phyloP scores from a whole-genome alignment of 2,113 vertebrate species.

The Pelusios castaneus region DNA sequence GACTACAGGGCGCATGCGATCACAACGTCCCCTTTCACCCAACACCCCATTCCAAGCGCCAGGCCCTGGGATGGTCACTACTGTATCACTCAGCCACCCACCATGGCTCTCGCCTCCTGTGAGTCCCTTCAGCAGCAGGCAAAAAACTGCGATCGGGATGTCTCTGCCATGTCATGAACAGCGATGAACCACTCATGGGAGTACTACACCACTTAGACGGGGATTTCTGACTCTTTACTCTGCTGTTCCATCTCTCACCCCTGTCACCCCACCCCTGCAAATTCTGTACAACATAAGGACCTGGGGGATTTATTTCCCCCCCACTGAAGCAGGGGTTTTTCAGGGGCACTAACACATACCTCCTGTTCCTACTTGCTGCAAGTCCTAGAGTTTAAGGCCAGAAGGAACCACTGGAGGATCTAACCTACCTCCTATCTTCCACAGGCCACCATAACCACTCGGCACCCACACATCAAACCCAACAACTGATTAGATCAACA shows the following conservation, averaged over 20 bases:
- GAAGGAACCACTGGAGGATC: background rate
- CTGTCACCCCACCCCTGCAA: background rate
- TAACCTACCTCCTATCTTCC: background rate
- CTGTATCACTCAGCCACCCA: background rate
- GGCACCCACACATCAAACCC: background rate
- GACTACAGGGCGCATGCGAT: background rate
- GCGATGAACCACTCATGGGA: background rate
- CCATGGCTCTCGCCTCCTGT: background rate
- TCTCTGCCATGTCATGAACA: background rate
- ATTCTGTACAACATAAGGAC: fast-evolving
- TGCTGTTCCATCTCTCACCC: background rate
- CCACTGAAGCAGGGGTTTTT: background rate
- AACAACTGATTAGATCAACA: background rate
- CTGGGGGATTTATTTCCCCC: background rate
- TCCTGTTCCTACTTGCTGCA: slow-evolving; percentile 7
- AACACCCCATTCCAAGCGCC: background rate
- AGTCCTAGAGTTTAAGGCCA: background rate
- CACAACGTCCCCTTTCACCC: background rate
- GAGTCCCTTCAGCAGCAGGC: background rate
- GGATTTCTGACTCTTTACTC: background rate
- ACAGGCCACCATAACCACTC: background rate
- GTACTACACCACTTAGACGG: background rate
- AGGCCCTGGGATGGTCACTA: background rate
- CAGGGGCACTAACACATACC: background rate
- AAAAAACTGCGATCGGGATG: background rate